Percentiles rank a stretch among this genome's conserved stretches.
Evolutionary conservation across 2,888 invertebrate species (phyloP).

Genomic region (Dicycla oo): DNA sequence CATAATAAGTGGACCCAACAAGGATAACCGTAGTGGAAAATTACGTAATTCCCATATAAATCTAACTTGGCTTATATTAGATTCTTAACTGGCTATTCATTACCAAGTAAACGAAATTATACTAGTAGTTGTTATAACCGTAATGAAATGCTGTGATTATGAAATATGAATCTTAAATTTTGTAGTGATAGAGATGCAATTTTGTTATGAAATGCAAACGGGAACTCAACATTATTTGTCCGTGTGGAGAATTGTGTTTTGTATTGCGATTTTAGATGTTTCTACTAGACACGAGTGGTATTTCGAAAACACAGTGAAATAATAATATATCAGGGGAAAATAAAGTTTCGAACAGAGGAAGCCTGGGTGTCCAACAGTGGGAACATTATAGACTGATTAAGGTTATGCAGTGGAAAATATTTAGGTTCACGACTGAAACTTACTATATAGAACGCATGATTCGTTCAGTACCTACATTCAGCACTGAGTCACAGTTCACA

Average conservation of each 20-base stretch:
- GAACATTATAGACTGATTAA: too few species aligned
- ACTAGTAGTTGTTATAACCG: slow-evolving; percentile 27
- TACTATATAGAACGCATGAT: slow-evolving; percentile 15
- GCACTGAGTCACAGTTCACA: slow-evolving; percentile 24
- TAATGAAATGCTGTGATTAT: slow-evolving; percentile 27
- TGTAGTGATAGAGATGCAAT: neutral
- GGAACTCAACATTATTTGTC: neutral
- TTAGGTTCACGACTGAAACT: too few species aligned
- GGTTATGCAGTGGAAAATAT: too few species aligned
- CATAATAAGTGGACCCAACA: slow-evolving; percentile 51
- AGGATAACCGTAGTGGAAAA: slow-evolving; percentile 54
- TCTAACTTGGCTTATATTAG: slow-evolving; percentile 58
- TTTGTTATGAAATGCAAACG: neutral
- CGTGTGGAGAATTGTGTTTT: neutral
- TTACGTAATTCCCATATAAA: slow-evolving; percentile 60
- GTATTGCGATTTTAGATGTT: neutral
- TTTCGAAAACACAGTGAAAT: neutral
- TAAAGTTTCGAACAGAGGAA: too few species aligned
- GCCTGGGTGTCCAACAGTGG: too few species aligned
- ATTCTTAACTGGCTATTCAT: slow-evolving; percentile 59
- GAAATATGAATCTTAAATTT: slow-evolving; percentile 30
- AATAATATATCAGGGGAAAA: too few species aligned
- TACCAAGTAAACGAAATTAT: slow-evolving; percentile 51
- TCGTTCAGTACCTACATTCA: slow-evolving; percentile 38
- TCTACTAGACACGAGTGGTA: neutral